Base-by-base conservation (phyloP, 2,797 vertebrate genomes). In the Peromyscus melanophrys region DNA sequence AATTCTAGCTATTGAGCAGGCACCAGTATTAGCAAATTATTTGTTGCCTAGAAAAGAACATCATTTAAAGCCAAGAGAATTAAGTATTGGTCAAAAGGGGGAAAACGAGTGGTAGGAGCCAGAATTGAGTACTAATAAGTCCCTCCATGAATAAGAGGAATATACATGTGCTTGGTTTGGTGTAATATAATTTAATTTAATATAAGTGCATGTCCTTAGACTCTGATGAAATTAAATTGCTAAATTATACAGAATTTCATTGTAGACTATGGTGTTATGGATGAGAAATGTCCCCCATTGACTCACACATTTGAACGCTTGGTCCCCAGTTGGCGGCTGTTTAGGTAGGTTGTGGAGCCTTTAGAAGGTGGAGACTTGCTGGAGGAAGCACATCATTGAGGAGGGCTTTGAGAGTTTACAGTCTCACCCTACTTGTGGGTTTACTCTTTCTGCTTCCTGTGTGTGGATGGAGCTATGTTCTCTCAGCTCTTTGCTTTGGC, bases 171-270 rank as follows among this genome's bases (percentile, higher is more conserved):
- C 10, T 81, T 57, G 31, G 34, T 57, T 57, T 81, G 12, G 34
- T 81, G 17, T 81, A 25, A 81, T 81, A 57, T 23, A n/a, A n/a
- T 57, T 49, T 78, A 78, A 78, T 34, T 21, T 21, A 80, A 55
- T 55, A 55, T 11, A 81, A 81, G n/a, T 57, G 21, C 34, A 81
- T 57, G 19, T 37, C 12, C 19, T 25, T 71, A 55, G 71, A 61
- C 81, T 90, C 52, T 25, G n/a, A 63, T 37, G 52, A 88, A 96
- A 95, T 76, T 25, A 71, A 93, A 92, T 85, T 65, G 65, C 40
- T 73, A 5, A 76, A 80, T 59, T 63, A 90, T 3, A n/a, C 29
- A 90, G 4, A 52, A 11, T 92, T 88, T 91, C 82, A 94, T 78
- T n/a, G 57, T 21, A 89, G 19, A 25, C 77, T 80, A 34, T 80